These are phyloP conservation scores for Cerastoderma edule DNA, from an alignment of 2,888 invertebrate genomes.

Conservation along the genomic window DNA sequence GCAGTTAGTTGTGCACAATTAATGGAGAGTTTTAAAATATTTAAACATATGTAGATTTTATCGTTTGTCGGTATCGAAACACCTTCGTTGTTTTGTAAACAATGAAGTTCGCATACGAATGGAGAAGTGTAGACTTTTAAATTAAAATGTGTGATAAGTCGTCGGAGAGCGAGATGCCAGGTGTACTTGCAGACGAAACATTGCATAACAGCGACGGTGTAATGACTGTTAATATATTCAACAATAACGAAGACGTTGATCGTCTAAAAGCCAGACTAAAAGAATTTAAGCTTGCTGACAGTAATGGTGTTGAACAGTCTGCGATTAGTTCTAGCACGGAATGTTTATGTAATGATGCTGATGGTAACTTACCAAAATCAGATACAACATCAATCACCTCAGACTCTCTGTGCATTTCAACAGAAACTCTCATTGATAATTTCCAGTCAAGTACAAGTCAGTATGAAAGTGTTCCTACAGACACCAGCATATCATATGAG, in stretches of 20 bases:
- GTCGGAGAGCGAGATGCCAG: slow-evolving; percentile 30
- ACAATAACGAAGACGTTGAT: slow-evolving; percentile 68
- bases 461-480: background rate
- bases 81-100: slow-evolving; percentile 15
- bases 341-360: background rate
- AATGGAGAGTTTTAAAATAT: no score
- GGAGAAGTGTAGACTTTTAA: background rate
- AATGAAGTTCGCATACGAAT: slow-evolving; percentile 8
- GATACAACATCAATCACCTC: slow-evolving; percentile 10
- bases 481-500: background rate
- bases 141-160: slow-evolving; percentile 45
- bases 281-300: slow-evolving; percentile 29
- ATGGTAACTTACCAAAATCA: background rate
- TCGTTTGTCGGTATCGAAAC: background rate
- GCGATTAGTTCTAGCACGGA: background rate
- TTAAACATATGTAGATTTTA: no score
- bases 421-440: slow-evolving; percentile 60
- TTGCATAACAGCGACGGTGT: slow-evolving; percentile 32
- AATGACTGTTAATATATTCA: slow-evolving; percentile 44
- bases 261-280: slow-evolving; percentile 64
- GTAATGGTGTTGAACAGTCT: background rate
- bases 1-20: no score
- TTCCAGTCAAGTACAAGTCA: slow-evolving; percentile 23
- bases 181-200: slow-evolving; percentile 22
- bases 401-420: slow-evolving; percentile 53